Evolutionary conservation across 2,797 vertebrate genomes (phyloP).

Genomic region (Clangula hyemalis): DNA sequence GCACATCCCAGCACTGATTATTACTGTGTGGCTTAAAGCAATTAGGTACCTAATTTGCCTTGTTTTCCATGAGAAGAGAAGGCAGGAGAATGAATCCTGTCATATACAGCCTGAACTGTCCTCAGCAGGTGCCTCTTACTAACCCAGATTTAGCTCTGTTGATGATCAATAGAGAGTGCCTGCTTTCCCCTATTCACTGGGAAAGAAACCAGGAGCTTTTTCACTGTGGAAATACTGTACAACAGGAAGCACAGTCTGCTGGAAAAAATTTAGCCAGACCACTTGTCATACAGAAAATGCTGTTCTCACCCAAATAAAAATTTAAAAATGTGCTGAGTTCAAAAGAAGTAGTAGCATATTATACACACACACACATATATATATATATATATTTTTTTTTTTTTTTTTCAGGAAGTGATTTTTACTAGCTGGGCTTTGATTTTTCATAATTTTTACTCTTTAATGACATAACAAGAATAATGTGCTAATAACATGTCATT

Average conservation of each 20-base stretch:
- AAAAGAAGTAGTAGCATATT: background rate
- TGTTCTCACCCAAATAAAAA: slow-evolving; percentile 39
- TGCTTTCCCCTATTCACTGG: background rate
- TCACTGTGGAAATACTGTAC: background rate
- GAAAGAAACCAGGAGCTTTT: background rate
- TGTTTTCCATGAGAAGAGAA: background rate
- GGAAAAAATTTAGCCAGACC: slow-evolving; percentile 35
- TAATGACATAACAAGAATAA: background rate
- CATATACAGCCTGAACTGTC: background rate
- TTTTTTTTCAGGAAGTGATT: background rate
- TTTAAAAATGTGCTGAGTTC: slow-evolving; percentile 9
- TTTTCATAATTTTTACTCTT: background rate
- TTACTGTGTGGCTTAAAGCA: background rate
- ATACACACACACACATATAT: no score
- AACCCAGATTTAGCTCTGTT: background rate
- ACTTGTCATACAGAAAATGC: background rate
- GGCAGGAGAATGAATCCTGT: background rate
- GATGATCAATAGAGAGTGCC: background rate
- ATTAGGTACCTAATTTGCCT: background rate
- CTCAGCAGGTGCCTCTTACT: background rate
- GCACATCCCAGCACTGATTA: background rate
- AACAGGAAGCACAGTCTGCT: background rate
- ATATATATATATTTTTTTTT: no score
- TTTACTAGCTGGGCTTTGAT: background rate
- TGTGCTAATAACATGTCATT: background rate